Conservation (phyloP, 2,888 invertebrate genomes). For the Helicoverpa assulta region DNA sequence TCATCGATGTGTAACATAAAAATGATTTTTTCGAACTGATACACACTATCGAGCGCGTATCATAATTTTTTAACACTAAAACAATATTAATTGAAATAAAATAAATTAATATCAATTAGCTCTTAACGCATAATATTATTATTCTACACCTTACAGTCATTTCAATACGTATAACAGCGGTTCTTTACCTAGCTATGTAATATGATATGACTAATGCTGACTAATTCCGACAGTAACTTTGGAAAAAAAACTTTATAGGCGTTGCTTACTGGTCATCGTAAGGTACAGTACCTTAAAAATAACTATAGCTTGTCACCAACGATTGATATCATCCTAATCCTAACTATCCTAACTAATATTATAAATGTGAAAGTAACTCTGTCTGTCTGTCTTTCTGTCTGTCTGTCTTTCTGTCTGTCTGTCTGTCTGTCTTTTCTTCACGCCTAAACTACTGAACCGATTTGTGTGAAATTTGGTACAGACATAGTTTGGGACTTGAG, state of each 20-base stretch:
- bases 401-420: too few species aligned
- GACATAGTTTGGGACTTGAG: too few species aligned
- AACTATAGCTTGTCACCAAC: too few species aligned
- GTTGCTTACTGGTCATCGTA: background rate
- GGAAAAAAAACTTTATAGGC: slow-evolving; percentile 17
- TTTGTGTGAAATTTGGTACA: too few species aligned
- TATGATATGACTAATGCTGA: slow-evolving; percentile 26
- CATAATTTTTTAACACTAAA: background rate
- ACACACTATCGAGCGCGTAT: background rate
- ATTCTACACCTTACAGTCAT: slow-evolving; percentile 2
- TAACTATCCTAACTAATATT: too few species aligned
- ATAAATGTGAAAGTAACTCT: too few species aligned
- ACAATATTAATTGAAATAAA: background rate
- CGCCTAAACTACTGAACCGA: too few species aligned
- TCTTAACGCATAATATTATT: background rate
- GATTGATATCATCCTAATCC: too few species aligned
- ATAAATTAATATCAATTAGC: background rate
- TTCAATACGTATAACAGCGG: background rate
- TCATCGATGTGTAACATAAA: too few species aligned
- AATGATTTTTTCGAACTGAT: too few species aligned
- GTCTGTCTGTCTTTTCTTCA: too few species aligned
- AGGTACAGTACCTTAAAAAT: background rate
- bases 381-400: too few species aligned
- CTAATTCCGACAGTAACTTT: background rate
- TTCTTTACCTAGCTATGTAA: slow-evolving; percentile 30